Percentiles rank a stretch among this genome's conserved stretches.
phyloP scores from a whole-genome alignment of 2,113 vertebrate genomes.

The Marmota monax region DNA sequence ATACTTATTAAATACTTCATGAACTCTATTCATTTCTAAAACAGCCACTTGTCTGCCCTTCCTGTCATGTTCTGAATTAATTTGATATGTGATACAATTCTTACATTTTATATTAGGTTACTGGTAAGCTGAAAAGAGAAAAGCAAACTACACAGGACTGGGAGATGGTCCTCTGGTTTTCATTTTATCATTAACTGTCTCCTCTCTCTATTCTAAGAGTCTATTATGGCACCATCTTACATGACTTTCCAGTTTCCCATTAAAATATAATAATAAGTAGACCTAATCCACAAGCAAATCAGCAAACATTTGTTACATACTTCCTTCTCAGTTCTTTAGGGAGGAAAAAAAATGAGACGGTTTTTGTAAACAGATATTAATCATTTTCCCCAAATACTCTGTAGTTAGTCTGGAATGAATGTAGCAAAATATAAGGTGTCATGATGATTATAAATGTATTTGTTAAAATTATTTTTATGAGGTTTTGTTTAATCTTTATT shows the following conservation, averaged over 20 bases:
- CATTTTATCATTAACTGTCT: background rate
- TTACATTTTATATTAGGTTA: constrained; percentile 77
- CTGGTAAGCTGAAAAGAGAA: constrained; percentile 52
- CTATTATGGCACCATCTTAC: background rate
- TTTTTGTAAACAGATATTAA: background rate
- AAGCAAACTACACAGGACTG: background rate
- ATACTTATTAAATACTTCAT: constrained; percentile 84
- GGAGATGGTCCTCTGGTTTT: background rate
- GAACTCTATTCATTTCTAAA: constrained; percentile 82
- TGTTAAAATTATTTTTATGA: constrained; percentile 30
- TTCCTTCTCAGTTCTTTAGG: background rate
- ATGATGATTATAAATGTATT: background rate
- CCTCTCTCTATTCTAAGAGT: background rate
- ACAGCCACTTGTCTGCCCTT: constrained; percentile 78
- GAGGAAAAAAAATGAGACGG: background rate
- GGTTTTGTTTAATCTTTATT: background rate
- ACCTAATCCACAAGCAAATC: background rate
- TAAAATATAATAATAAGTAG: background rate
- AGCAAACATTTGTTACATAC: background rate
- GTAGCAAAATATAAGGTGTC: background rate
- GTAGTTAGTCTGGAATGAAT: background rate
- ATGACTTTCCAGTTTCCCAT: background rate
- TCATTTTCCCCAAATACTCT: background rate
- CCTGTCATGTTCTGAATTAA: constrained; percentile 81
- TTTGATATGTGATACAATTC: constrained; percentile 74